Conservation (phyloP, 2,888 invertebrate species). For the Bruchidius siliquastri region DNA sequence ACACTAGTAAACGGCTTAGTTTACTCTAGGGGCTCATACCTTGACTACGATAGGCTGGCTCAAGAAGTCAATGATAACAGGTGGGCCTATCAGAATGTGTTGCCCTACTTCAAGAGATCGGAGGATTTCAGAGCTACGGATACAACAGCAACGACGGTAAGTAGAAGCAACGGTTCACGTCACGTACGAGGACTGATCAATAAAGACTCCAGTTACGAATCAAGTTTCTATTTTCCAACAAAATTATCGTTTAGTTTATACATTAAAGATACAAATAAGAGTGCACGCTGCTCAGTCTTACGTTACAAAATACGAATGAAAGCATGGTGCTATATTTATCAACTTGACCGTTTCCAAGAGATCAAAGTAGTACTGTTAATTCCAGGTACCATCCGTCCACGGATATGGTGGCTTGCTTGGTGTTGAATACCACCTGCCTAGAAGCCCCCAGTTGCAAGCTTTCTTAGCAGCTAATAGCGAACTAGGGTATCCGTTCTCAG, state of each 20-base stretch:
- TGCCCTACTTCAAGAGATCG: conserved; percentile 42
- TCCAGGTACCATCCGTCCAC: conserved; percentile 4
- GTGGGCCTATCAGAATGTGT: conserved; percentile 56
- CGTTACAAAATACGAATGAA: too few relatives aligned
- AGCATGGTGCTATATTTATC: too few relatives aligned
- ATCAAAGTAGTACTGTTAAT: too few relatives aligned
- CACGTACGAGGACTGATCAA: too few relatives aligned
- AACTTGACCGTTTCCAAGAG: too few relatives aligned
- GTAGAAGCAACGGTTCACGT: neutral
- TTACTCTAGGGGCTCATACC: conserved; percentile 48
- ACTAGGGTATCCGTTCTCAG: conserved; percentile 48
- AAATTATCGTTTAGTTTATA: too few relatives aligned
- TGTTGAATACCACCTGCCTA: conserved; percentile 15
- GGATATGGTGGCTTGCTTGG: conserved; percentile 11
- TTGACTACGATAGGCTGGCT: conserved; percentile 50
- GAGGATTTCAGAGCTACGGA: conserved; percentile 8
- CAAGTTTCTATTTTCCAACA: too few relatives aligned
- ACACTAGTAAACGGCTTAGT: conserved; percentile 51
- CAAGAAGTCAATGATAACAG: conserved; percentile 30
- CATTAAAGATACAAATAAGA: too few relatives aligned
- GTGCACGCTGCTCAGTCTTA: too few relatives aligned
- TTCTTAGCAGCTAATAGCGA: conserved; percentile 63
- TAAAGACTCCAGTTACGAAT: too few relatives aligned
- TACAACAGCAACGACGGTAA: neutral
- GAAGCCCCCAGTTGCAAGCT: conserved; percentile 31